These are phyloP conservation scores for Caenorhabditis japonica DNA, from an alignment of 2,888 invertebrate genomes.

Conservation along the genomic window DNA sequence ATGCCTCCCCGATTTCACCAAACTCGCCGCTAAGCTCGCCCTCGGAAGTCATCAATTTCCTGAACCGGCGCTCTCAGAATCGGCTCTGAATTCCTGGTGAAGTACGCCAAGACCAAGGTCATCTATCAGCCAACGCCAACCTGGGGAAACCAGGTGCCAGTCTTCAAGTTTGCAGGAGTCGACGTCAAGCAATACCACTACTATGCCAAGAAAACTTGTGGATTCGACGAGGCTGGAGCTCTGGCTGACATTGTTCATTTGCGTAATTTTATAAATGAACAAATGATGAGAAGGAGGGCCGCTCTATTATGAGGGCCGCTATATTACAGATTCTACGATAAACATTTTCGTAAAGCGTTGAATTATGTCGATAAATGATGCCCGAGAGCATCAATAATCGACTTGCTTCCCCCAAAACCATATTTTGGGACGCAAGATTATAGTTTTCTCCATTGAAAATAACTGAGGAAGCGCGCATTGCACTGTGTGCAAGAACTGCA, in stretches of 20 bases:
- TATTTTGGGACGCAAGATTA: too few species aligned
- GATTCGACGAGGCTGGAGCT: slow-evolving; percentile 91
- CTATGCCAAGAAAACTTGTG: slow-evolving; percentile 92
- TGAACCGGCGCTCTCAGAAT: slow-evolving; percentile 96
- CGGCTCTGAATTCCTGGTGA: slow-evolving; percentile 88
- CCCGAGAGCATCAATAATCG: too few species aligned
- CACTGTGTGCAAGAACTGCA: too few species aligned
- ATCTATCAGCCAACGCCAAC: slow-evolving; percentile 90
- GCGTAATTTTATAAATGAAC: too few species aligned
- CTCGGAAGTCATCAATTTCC: slow-evolving; percentile 84
- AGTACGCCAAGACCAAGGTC: slow-evolving; percentile 85
- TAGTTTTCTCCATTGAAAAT: too few species aligned
- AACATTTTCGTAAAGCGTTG: too few species aligned
- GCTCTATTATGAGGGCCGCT: too few species aligned
- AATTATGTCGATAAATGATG: too few species aligned
- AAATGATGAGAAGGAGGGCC: too few species aligned
- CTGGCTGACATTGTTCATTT: slow-evolving; percentile 81
- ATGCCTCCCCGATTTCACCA: slow-evolving; percentile 85
- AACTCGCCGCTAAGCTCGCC: slow-evolving; percentile 87
- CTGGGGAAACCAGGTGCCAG: slow-evolving; percentile 97
- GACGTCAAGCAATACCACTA: slow-evolving; percentile 91
- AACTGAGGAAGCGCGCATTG: too few species aligned
- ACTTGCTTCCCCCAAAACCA: too few species aligned
- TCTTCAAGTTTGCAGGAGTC: slow-evolving; percentile 90
- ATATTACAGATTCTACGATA: too few species aligned